A percentile compares a stretch with the other conserved stretches of the same genome.
phyloP scores from a whole-genome alignment of 2,888 invertebrate species.

The Elgonia sp. region DNA sequence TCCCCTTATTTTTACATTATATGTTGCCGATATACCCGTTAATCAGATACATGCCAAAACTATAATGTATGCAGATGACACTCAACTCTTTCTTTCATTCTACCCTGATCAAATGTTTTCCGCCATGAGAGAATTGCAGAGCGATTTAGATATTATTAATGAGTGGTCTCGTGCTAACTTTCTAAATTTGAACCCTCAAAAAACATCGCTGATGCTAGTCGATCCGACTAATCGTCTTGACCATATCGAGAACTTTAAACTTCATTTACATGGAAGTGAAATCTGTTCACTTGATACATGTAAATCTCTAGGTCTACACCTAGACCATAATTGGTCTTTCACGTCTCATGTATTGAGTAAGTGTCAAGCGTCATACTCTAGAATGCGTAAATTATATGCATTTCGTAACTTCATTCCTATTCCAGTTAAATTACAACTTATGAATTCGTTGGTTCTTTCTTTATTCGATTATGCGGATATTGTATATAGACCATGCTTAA shows the following conservation, averaged over 20 bases:
- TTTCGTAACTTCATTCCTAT: too few species aligned
- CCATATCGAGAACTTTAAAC: too few species aligned
- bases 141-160: neutral
- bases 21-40: neutral
- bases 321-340: too few species aligned
- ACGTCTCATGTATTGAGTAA: too few species aligned
- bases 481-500: conserved; percentile 13
- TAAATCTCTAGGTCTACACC: neutral
- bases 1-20: neutral
- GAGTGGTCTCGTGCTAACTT: neutral
- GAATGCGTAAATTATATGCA: too few species aligned
- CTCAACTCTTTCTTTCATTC: neutral
- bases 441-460: too few species aligned
- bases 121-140: neutral
- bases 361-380: too few species aligned
- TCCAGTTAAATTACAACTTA: too few species aligned
- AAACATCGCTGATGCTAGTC: neutral
- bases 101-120: neutral
- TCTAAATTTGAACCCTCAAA: neutral
- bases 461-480: conserved; percentile 19
- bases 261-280: too few species aligned
- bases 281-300: too few species aligned
- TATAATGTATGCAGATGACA: conserved; percentile 6
- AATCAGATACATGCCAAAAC: neutral
- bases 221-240: too few species aligned